Base-by-base conservation (phyloP, 1,140 invertebrate species). In the Papilio polytes region DNA sequence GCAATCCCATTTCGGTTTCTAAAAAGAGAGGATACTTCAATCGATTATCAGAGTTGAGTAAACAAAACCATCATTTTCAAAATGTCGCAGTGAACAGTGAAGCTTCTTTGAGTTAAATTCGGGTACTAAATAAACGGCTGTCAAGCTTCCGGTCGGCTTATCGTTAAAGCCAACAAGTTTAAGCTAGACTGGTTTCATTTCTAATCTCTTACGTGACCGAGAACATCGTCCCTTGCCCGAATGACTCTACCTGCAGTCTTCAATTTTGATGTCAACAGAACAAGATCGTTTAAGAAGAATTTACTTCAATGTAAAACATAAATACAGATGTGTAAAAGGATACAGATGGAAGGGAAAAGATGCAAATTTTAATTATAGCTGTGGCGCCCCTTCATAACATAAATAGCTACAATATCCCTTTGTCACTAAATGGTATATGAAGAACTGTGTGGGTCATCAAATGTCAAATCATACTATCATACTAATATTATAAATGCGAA, bases 361-460 rank as follows among this genome's bases (percentile, higher is more conserved):
- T 70, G 63, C 63, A 70, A 70, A 70, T 70, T 70, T 70, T 70
- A 70, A 70, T 70, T 70, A 70, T 70, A 70, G 63, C 63, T 7
- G 9, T 13, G 59, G 1, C 63, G 63, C 26, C 63, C 63, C 63
- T 31, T 36, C 22, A 36, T 31, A 36, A 36, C 26, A 70, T 31
- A 70, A 36, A 36, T 70, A 70, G 4, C 26, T 70, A 3, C 22
- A 70, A 36, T 12, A 31, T 70, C 26, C 22, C 22, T 63, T 63
- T 63, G 56, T 63, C 22, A 63, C 22, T 63, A 12, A 20, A 63
- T 12, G 26, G 15, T 66, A 66, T 36, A 7, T 36, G 63, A 18
- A 66, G 22, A 31, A 70, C 22, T 70, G 46, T 70, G 26, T 36
- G 22, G 12, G 13, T 15, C 26, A 31, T 31, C 26, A 70, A 31